These are phyloP conservation scores for Leptodactylus fallax DNA, from an alignment of 2,797 vertebrate genomes.

Conservation along the genomic window DNA sequence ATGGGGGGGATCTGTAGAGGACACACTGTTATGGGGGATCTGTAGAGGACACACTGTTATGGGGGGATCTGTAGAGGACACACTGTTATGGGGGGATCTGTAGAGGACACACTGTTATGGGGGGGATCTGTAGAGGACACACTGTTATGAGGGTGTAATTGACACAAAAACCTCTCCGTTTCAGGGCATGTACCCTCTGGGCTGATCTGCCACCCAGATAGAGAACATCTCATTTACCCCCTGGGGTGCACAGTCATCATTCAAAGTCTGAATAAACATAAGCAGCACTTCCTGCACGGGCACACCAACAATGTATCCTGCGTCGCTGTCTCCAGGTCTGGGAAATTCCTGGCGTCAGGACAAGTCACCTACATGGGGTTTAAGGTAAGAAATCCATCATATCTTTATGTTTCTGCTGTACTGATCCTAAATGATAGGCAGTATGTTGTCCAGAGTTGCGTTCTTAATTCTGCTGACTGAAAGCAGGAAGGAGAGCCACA, in stretches of 20 bases:
- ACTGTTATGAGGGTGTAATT: not conserved
- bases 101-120: too few species aligned
- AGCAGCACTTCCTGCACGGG: conserved; percentile 85
- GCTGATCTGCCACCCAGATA: conserved; percentile 85
- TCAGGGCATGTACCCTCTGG: conserved; percentile 83
- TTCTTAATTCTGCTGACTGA: not conserved
- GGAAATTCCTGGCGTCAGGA: conserved; percentile 86
- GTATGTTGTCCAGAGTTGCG: not conserved
- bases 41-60: too few species aligned
- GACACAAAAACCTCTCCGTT: not conserved
- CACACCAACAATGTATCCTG: conserved; percentile 90
- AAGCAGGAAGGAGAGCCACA: not conserved
- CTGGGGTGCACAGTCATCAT: conserved; percentile 86
- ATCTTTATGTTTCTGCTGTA: not conserved
- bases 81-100: too few species aligned
- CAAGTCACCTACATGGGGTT: conserved; percentile 90
- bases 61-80: too few species aligned
- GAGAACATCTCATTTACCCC: conserved; percentile 86
- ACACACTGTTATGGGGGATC: too few species aligned
- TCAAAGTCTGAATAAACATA: conserved; percentile 77
- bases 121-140: too few species aligned
- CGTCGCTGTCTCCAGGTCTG: conserved; percentile 80
- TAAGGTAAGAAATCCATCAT: conserved; percentile 76
- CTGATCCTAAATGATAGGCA: not conserved
- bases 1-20: too few species aligned